phyloP scores from a whole-genome alignment of 2,113 vertebrate species.

The Calcarius ornatus region DNA sequence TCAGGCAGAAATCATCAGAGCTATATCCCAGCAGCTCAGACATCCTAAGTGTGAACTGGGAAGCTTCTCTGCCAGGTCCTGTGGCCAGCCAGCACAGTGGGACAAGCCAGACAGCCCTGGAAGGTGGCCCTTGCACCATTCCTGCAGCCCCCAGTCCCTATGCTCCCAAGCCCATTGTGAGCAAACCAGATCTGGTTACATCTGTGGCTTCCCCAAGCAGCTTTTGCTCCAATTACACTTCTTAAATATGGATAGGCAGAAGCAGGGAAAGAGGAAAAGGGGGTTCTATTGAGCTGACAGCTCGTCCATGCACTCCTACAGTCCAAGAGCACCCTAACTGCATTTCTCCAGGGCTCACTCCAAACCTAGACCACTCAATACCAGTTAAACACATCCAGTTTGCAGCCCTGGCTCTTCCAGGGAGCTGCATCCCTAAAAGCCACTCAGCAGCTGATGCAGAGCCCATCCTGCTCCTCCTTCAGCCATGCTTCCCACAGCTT shows the following conservation, averaged over 20 bases:
- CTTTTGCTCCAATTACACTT: neutral
- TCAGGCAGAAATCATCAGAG: neutral
- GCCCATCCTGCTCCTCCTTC: neutral
- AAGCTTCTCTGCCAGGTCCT: neutral
- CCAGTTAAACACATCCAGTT: neutral
- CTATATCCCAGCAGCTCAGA: neutral
- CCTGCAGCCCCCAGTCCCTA: neutral
- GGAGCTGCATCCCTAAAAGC: neutral
- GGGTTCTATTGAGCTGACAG: neutral
- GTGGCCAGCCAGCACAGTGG: neutral
- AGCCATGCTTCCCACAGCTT: neutral
- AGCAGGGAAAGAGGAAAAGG: neutral
- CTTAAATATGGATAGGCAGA: neutral
- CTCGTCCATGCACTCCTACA: neutral
- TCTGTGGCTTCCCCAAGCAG: neutral
- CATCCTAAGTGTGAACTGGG: neutral
- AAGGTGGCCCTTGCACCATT: neutral
- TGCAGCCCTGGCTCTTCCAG: neutral
- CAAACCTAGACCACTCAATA: neutral
- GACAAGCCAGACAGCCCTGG: neutral
- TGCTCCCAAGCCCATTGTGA: neutral
- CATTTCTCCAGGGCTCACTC: neutral
- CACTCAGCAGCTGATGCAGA: neutral
- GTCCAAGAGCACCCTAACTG: neutral
- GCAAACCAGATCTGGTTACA: neutral